A percentile compares a stretch with the other conserved stretches of the same genome.
Conservation (phyloP, 2,888 invertebrate genomes). For the Lymantria monacha region DNA sequence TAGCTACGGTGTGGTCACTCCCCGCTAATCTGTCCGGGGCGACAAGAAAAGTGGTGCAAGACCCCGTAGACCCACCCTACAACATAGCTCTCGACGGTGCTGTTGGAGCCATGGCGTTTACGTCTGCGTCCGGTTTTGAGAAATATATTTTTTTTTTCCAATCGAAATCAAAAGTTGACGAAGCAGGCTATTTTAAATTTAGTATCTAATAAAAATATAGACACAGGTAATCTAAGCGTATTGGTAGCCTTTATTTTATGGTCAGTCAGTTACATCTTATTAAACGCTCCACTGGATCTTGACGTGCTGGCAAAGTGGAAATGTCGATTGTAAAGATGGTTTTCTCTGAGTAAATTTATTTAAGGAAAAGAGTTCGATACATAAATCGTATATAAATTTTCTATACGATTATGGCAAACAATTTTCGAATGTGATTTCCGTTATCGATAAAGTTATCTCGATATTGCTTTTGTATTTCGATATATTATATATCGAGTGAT, state of each 20-base stretch:
- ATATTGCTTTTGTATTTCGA: constrained; percentile 18
- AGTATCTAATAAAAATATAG: too few relatives aligned
- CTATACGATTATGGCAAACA: neutral
- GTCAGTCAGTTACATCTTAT: constrained; percentile 30
- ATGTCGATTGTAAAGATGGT: constrained; percentile 22
- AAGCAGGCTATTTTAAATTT: too few relatives aligned
- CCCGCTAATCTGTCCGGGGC: too few relatives aligned
- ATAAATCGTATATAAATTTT: neutral
- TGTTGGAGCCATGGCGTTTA: too few relatives aligned
- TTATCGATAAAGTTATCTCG: constrained; percentile 15
- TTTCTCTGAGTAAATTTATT: constrained; percentile 24
- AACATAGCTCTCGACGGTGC: too few relatives aligned
- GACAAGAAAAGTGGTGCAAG: too few relatives aligned
- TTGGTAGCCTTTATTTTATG: constrained; percentile 22
- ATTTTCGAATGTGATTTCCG: constrained; percentile 13
- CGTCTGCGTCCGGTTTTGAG: too few relatives aligned
- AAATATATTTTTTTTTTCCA: too few relatives aligned
- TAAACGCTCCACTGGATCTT: constrained; percentile 26
- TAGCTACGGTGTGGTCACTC: too few relatives aligned
- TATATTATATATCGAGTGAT: neutral
- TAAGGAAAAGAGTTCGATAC: constrained; percentile 8
- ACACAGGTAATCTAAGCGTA: neutral
- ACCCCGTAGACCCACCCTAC: too few relatives aligned
- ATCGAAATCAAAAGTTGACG: too few relatives aligned
- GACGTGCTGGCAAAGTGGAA: constrained; percentile 25